A percentile compares a stretch with the other conserved stretches of the same genome.
Conservation (phyloP, 2,113 vertebrate species). For the Rattus rattus region DNA sequence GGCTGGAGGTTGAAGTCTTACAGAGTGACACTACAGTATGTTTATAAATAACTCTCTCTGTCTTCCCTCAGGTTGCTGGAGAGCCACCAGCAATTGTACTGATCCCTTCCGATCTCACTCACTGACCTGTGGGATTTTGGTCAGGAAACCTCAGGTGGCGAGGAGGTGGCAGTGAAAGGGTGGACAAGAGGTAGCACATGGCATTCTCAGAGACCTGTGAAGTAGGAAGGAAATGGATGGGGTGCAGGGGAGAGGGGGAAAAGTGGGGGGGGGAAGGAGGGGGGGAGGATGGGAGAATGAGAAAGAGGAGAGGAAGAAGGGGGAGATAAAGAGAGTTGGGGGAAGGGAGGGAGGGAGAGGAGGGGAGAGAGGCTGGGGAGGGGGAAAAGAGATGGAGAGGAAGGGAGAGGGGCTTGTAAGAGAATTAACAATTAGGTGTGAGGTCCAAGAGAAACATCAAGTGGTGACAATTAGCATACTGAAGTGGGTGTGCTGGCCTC, state of each 20-base stretch:
- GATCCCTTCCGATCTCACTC: neutral
- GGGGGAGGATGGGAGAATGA: too few relatives aligned
- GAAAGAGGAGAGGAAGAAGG: accelerated
- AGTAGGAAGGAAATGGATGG: too few relatives aligned
- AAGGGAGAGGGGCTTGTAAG: neutral
- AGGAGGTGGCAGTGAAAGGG: neutral
- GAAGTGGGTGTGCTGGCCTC: neutral
- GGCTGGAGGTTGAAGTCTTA: neutral
- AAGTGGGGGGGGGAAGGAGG: neutral
- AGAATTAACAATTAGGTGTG: neutral
- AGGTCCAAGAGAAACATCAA: neutral
- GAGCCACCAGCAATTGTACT: neutral
- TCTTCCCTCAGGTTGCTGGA: accelerated
- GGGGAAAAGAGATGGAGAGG: too few relatives aligned
- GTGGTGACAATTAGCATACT: neutral
- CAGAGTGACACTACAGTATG: accelerated
- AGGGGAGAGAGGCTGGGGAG: too few relatives aligned
- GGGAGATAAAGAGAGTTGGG: too few relatives aligned
- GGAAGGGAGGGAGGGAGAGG: too few relatives aligned
- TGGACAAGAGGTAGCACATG: accelerated
- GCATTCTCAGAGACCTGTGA: neutral
- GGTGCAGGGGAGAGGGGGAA: too few relatives aligned
- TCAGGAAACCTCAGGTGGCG: neutral
- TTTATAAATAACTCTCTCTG: neutral
- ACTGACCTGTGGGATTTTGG: neutral